phyloP scores from a whole-genome alignment of 2,888 invertebrate species.

The Harpagoxenus sublaevis region DNA sequence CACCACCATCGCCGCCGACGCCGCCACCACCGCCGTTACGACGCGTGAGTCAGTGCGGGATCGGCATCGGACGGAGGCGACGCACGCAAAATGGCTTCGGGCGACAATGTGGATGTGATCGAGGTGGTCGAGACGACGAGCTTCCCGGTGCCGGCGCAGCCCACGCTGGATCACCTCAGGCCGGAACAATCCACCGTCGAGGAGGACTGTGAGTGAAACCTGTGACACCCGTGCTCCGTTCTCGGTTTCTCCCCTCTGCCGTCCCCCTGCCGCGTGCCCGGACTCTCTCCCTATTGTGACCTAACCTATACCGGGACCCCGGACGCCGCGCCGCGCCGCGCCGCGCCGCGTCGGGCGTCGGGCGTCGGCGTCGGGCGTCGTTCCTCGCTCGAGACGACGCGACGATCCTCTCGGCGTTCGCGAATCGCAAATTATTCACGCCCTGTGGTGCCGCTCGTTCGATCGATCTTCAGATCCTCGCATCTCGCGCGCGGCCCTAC shows the following conservation, averaged over 20 bases:
- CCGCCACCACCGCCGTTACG: constrained; percentile 61
- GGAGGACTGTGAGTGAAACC: constrained; percentile 87
- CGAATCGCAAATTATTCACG: too few relatives aligned
- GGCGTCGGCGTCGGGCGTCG: constrained; percentile 45
- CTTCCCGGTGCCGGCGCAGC: constrained; percentile 78
- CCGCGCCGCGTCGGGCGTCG: constrained; percentile 45
- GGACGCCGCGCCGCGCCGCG: constrained; percentile 41
- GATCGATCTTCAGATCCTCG: constrained; percentile 28
- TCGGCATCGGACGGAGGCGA: constrained; percentile 71
- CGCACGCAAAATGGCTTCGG: constrained; percentile 92
- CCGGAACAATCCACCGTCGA: constrained; percentile 87
- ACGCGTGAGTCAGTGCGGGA: constrained; percentile 72
- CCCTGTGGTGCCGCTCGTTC: neutral
- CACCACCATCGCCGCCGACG: constrained; percentile 66
- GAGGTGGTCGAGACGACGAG: constrained; percentile 91
- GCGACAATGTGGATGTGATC: constrained; percentile 93
- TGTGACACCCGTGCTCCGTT: neutral
- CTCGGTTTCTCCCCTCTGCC: neutral
- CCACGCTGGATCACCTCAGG: constrained; percentile 88
- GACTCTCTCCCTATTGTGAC: neutral
- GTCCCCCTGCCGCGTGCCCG: neutral
- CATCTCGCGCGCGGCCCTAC: neutral
- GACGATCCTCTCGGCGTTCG: neutral
- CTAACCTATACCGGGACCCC: constrained; percentile 57
- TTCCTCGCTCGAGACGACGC: neutral